Base-by-base conservation (phyloP, 2,797 vertebrate species). In the Echeneis naucrates region DNA sequence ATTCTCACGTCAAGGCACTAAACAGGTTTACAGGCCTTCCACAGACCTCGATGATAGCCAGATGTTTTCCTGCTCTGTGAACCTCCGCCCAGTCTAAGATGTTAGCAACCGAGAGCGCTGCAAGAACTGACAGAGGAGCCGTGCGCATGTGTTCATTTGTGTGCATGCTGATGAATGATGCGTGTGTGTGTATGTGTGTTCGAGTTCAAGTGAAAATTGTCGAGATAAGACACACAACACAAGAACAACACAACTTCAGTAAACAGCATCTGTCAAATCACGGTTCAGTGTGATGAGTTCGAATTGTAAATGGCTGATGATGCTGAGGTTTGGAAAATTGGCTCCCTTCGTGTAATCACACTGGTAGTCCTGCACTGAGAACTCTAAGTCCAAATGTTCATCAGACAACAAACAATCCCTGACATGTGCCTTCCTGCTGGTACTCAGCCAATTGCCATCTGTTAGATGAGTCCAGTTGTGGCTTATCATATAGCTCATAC, bases 1-100 rank as follows among this genome's bases (percentile, higher is more conserved):
- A 78, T 87, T 87, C 87, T 84, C 87, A 86, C 65, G 75, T 87
- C 82, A 83, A 71, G 67, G 72, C 68, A 62, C 76, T 81, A 68
- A 88, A 78, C 72, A 82, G 87, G 77, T 91, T 90, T 84, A 77
- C 73, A 68, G 86, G 75, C 80, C 82, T 75, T 85, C 61, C 4
- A 35, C 53, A 24, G 61, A 57, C 48, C 73, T 81, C 81, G 42
- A 89, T 87, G 80, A 86, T 77, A 89, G 88, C 90, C 89, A 92
- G 92, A 92, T 92, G 92, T 91, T 87, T 78, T 80, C 70, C 78
- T 17, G 12, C 66, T 84, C 71, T 69, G 66, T 77, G 87, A 84
- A 83, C 69, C 76, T 81, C 82, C 70, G 68, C 59, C 65, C 70
- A 56, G 64, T 32, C 63, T 40, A 56, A 77, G 77, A 87, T 66